phyloP scores from a whole-genome alignment of 2,888 invertebrate species.

The Microchrysa polita region DNA sequence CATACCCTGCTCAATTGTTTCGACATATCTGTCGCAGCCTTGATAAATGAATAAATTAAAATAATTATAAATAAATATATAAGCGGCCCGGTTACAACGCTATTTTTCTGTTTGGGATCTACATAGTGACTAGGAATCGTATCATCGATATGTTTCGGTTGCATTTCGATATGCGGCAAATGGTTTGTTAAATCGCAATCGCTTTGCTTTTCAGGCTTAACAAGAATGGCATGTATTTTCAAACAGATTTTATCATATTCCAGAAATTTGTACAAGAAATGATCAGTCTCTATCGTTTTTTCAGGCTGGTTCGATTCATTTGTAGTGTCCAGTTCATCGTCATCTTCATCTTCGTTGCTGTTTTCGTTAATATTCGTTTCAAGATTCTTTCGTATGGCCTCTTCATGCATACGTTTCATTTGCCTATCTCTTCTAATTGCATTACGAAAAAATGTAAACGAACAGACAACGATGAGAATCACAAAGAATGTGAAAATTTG shows the following conservation, averaged over 20 bases:
- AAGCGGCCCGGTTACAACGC: slow-evolving; percentile 56
- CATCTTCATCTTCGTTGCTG: not conserved
- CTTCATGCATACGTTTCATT: slow-evolving; percentile 25
- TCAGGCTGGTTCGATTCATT: not conserved
- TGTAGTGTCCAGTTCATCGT: not conserved
- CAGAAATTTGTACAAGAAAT: slow-evolving; percentile 43
- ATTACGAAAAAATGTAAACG: slow-evolving; percentile 29
- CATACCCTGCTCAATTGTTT: slow-evolving; percentile 63
- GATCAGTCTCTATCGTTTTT: not conserved
- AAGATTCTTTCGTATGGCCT: slow-evolving; percentile 29
- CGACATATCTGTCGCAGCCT: slow-evolving; percentile 63
- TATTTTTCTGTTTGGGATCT: slow-evolving; percentile 39
- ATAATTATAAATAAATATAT: slow-evolving; percentile 62
- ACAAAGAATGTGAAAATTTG: slow-evolving; percentile 27
- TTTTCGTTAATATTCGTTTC: slow-evolving; percentile 16
- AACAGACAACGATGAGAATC: slow-evolving; percentile 12
- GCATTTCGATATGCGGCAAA: not conserved
- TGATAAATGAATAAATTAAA: slow-evolving; percentile 60
- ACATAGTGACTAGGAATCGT: not conserved
- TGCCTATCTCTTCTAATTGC: slow-evolving; percentile 23
- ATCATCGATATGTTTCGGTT: not conserved
- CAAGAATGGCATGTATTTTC: slow-evolving; percentile 54
- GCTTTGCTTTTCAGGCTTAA: slow-evolving; percentile 15
- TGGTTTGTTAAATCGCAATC: no score
- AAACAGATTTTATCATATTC: slow-evolving; percentile 56